phyloP scores from a whole-genome alignment of 2,888 invertebrate species.

The Abrostola tripartita region DNA sequence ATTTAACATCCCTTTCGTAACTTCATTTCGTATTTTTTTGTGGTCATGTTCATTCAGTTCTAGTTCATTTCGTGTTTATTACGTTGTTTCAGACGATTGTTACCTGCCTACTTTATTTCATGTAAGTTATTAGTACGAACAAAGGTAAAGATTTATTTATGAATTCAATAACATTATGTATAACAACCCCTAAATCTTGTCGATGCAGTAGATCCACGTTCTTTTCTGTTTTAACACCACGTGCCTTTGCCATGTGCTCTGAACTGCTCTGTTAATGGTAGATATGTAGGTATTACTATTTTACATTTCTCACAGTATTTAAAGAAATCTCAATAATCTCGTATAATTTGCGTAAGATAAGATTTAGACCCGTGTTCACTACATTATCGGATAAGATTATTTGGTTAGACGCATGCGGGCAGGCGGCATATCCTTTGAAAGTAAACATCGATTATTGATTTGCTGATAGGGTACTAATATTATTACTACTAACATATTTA shows the following conservation, averaged over 20 bases:
- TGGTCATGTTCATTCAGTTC: no score
- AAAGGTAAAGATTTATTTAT: no score
- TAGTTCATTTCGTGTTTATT: no score
- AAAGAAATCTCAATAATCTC: neutral
- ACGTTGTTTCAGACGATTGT: no score
- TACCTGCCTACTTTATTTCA: no score
- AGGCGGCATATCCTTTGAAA: constrained; percentile 22
- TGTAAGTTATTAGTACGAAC: no score
- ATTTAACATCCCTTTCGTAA: no score
- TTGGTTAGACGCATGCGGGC: constrained; percentile 52
- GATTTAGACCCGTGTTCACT: constrained; percentile 5
- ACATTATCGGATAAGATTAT: constrained; percentile 59
- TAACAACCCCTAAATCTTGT: no score
- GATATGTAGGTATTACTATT: neutral
- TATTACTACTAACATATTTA: constrained; percentile 26
- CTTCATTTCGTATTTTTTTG: no score
- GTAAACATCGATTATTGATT: constrained; percentile 41
- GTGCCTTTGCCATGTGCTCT: neutral
- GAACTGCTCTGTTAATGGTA: neutral
- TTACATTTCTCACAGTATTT: neutral
- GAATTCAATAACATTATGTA: no score
- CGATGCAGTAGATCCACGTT: no score
- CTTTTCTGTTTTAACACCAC: neutral
- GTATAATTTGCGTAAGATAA: neutral
- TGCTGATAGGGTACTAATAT: constrained; percentile 7